Percentiles rank a stretch among this genome's conserved stretches.
phyloP scores from a whole-genome alignment of 2,888 invertebrate species.

The Allacma fusca region DNA sequence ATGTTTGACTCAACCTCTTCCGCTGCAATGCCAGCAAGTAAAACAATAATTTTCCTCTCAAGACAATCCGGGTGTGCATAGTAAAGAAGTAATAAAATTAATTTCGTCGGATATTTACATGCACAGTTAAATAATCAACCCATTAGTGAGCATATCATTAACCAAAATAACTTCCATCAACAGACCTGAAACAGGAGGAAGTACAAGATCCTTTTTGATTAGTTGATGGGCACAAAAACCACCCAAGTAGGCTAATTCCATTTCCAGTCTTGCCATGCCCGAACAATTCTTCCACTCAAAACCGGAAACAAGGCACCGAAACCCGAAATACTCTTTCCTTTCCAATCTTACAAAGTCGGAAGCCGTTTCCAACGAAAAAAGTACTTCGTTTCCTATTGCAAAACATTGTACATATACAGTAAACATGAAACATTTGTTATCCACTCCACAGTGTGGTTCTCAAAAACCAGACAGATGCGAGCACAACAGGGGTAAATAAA shows the following conservation, averaged over 20 bases:
- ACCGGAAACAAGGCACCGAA: slow-evolving; percentile 87
- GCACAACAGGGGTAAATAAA: not conserved
- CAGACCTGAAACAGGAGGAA: slow-evolving; percentile 71
- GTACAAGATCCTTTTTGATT: slow-evolving; percentile 80
- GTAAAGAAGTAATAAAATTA: not conserved
- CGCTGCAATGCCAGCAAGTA: slow-evolving; percentile 56
- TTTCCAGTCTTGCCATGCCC: slow-evolving; percentile 80
- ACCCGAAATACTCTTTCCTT: slow-evolving; percentile 78
- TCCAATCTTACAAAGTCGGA: slow-evolving; percentile 93
- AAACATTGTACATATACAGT: not conserved
- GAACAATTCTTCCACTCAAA: slow-evolving; percentile 67
- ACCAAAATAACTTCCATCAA: not conserved
- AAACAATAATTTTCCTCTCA: not conserved
- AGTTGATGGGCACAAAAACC: slow-evolving; percentile 91
- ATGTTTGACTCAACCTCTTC: slow-evolving; percentile 74
- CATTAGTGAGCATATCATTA: too few relatives aligned
- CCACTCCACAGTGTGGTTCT: not conserved
- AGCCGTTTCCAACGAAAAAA: slow-evolving; percentile 94
- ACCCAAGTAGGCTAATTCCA: slow-evolving; percentile 87
- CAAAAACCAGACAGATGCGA: not conserved
- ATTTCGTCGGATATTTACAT: not conserved
- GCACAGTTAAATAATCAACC: not conserved
- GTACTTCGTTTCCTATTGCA: slow-evolving; percentile 81
- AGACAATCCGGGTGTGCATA: too few relatives aligned
- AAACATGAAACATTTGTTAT: slow-evolving; percentile 26